phyloP scores from a whole-genome alignment of 2,797 vertebrate genomes.

The Ptychobarbus kaznakovi region DNA sequence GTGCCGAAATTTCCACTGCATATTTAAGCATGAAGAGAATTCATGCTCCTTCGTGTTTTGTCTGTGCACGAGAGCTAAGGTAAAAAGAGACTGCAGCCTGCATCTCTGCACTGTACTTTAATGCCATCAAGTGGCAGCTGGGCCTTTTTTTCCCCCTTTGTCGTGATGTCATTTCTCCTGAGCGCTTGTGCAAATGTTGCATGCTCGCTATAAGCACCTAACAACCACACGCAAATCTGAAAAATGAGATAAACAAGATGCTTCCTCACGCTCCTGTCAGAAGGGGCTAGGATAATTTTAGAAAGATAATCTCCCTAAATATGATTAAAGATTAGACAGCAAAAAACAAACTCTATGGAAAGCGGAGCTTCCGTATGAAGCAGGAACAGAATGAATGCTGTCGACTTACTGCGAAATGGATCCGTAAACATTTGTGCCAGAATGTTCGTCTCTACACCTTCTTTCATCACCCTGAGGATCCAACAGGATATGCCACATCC shows the following conservation, averaged over 20 bases:
- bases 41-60: neutral
- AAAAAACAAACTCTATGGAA: conserved; percentile 67
- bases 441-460: neutral
- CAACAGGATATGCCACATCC: neutral
- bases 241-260: conserved; percentile 67
- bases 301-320: conserved; percentile 81
- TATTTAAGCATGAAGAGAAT: neutral
- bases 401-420: neutral
- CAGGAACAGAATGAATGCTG: neutral
- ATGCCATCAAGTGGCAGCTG: conserved; percentile 60
- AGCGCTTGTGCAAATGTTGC: conserved; percentile 66
- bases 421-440: neutral
- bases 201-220: conserved; percentile 69
- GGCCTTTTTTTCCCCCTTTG: conserved; percentile 57
- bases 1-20: neutral
- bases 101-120: conserved; percentile 57
- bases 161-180: conserved; percentile 28
- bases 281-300: conserved; percentile 77
- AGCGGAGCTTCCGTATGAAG: conserved; percentile 44
- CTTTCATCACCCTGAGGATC: neutral
- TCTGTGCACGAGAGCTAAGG: neutral
- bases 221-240: conserved; percentile 70
- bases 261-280: conserved; percentile 74
- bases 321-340: conserved; percentile 77
- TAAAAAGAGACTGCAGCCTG: conserved; percentile 43